These are phyloP conservation scores for Noctua comes DNA, from an alignment of 2,888 invertebrate species.

Conservation along the genomic window DNA sequence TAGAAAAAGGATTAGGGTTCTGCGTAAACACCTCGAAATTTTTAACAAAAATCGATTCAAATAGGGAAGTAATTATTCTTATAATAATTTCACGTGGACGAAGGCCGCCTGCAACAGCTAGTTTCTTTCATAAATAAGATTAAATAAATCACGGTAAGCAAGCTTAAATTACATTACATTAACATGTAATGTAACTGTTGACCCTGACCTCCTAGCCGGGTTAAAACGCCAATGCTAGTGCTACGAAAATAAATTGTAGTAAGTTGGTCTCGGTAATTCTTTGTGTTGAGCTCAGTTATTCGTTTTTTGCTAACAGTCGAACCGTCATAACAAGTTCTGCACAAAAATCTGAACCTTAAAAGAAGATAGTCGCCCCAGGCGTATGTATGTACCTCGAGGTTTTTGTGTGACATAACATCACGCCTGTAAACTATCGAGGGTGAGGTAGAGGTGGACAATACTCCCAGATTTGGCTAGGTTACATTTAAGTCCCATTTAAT, in stretches of 20 bases:
- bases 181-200: conserved; percentile 18
- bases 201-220: conserved; percentile 46
- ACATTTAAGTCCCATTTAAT: not conserved
- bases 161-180: conserved; percentile 1
- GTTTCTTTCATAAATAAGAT: not conserved
- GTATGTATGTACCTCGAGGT: not conserved
- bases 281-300: conserved; percentile 12
- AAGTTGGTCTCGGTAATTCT: conserved; percentile 1
- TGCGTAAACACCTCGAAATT: no score
- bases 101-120: no score
- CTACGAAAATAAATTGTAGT: conserved; percentile 17
- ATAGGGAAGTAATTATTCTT: no score
- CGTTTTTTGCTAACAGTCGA: not conserved
- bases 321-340: not conserved
- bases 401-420: not conserved
- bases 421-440: not conserved
- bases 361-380: not conserved
- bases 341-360: not conserved
- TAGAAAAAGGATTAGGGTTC: no score
- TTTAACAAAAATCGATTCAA: no score
- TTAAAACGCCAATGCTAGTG: conserved; percentile 56
- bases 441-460: not conserved
- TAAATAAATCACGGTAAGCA: not conserved
- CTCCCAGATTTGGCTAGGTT: not conserved
- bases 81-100: no score